Percentiles rank a stretch among this genome's conserved stretches.
These are phyloP conservation scores for Pheosia gnoma DNA, from an alignment of 2,888 invertebrate genomes.

Conservation along the genomic window DNA sequence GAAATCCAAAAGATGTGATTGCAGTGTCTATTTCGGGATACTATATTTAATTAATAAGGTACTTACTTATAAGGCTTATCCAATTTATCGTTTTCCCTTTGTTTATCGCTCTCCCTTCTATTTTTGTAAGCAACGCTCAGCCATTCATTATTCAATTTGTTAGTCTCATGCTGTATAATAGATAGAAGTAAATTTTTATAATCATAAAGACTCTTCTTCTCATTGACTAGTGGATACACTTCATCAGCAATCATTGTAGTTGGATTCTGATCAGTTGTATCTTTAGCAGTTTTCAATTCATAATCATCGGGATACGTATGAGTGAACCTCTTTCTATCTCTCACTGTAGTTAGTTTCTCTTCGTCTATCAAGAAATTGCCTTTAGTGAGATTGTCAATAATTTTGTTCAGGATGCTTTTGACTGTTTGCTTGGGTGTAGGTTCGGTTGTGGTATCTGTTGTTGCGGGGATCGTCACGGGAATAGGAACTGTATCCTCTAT, in stretches of 20 bases:
- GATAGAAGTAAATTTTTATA: slow-evolving; percentile 46
- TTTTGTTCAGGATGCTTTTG: slow-evolving; percentile 4
- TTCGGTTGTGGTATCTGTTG: not conserved
- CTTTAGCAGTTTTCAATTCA: slow-evolving; percentile 4
- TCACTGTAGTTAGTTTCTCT: slow-evolving; percentile 3
- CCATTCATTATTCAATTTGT: slow-evolving; percentile 42
- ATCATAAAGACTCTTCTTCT: slow-evolving; percentile 12
- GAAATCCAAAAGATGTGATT: no score
- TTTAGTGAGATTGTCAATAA: slow-evolving; percentile 1
- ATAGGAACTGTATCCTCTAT: not conserved
- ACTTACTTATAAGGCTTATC: not conserved
- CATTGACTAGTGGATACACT: slow-evolving; percentile 6
- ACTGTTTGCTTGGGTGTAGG: not conserved
- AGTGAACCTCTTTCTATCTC: slow-evolving; percentile 3
- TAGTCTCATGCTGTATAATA: slow-evolving; percentile 51
- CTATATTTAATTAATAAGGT: not conserved
- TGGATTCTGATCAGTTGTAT: slow-evolving; percentile 28
- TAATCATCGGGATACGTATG: not conserved
- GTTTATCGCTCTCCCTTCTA: slow-evolving; percentile 1
- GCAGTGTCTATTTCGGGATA: no score
- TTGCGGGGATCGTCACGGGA: not conserved
- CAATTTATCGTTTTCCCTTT: not conserved
- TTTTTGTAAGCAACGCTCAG: slow-evolving; percentile 19
- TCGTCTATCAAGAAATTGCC: slow-evolving; percentile 2
- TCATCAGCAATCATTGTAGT: slow-evolving; percentile 47